Evolutionary conservation across 2,113 vertebrate genomes (phyloP).

Genomic region (Mionectes macconnelli): DNA sequence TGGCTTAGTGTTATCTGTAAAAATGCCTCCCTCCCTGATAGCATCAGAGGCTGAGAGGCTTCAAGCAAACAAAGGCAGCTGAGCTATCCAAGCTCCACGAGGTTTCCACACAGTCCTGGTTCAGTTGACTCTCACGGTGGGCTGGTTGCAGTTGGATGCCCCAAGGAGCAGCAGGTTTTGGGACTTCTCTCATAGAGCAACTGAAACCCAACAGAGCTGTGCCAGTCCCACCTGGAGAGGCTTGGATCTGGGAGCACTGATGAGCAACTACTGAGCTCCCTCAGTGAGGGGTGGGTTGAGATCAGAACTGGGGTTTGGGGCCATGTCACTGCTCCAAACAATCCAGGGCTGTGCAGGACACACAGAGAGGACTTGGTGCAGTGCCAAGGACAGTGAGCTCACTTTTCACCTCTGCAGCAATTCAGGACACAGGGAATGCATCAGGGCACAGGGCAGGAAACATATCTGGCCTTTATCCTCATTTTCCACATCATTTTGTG

Average conservation of each 20-base stretch:
- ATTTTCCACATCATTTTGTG: background rate
- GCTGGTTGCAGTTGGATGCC: background rate
- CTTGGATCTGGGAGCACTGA: background rate
- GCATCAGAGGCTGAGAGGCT: background rate
- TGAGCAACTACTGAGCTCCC: background rate
- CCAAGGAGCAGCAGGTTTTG: background rate
- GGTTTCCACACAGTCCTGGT: background rate
- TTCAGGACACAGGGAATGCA: background rate
- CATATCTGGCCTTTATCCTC: background rate
- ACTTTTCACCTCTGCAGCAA: background rate
- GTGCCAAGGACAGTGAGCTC: background rate
- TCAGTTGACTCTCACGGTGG: background rate
- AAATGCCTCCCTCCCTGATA: background rate
- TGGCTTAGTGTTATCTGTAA: constrained; percentile 17
- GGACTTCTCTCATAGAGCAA: background rate
- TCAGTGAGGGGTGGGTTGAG: background rate
- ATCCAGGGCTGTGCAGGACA: background rate
- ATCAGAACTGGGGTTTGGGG: background rate
- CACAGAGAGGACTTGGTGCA: background rate
- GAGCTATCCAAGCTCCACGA: background rate
- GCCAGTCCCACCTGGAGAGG: background rate
- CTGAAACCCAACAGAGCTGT: background rate
- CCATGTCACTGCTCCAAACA: background rate
- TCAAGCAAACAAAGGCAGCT: background rate
- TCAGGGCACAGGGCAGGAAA: background rate